Conservation (phyloP, 2,797 vertebrate genomes). For the Cyprinella venusta region DNA sequence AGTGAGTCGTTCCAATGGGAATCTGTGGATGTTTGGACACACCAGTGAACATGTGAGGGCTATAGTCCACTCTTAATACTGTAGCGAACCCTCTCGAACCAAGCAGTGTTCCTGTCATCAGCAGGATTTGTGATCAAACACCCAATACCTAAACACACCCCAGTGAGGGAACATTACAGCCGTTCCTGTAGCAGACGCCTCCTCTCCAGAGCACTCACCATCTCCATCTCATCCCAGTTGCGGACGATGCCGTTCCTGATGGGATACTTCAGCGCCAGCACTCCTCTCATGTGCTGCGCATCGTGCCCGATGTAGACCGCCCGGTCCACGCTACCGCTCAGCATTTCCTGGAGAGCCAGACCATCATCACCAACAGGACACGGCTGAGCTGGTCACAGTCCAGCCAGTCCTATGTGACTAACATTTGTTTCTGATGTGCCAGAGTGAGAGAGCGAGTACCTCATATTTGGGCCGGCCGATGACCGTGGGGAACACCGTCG, state of each 20-base stretch:
- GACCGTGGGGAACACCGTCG: conserved; percentile 74
- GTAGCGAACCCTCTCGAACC: background rate
- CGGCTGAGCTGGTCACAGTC: too few species aligned
- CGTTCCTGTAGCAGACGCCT: accelerated
- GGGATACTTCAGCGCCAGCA: conserved; percentile 76
- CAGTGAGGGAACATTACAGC: too few species aligned
- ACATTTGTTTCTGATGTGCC: too few species aligned
- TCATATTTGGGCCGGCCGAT: conserved; percentile 80
- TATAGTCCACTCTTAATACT: background rate
- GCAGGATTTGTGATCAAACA: too few species aligned
- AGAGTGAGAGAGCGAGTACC: conserved; percentile 57
- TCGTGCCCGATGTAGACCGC: conserved; percentile 76
- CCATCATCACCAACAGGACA: background rate
- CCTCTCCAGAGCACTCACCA: conserved; percentile 59
- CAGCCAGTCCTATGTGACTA: background rate
- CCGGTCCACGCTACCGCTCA: conserved; percentile 66
- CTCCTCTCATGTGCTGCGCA: conserved; percentile 80
- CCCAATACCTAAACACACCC: too few species aligned
- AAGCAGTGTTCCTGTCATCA: background rate
- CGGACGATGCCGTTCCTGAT: conserved; percentile 75
- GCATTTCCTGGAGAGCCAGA: conserved; percentile 70
- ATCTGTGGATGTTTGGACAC: too few species aligned
- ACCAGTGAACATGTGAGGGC: background rate
- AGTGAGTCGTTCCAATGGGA: background rate
- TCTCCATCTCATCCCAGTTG: conserved; percentile 83